Base-by-base conservation (phyloP, 2,888 invertebrate genomes). In the Acronicta leporina region DNA sequence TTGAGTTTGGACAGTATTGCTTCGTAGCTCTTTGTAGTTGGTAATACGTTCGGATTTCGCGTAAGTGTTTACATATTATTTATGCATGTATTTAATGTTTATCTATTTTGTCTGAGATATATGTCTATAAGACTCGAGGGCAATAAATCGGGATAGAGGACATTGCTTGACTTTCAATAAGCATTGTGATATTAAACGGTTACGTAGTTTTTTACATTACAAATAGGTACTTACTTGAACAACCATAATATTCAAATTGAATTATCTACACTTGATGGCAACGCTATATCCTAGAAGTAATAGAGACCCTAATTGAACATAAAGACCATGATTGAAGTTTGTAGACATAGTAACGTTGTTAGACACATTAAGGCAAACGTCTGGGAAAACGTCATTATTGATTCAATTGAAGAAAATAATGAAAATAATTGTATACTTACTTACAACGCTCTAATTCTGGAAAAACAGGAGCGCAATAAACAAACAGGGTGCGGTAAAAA, bases 1-100 rank as follows among this genome's bases (percentile, higher is more conserved):
- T 94, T 91, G 92, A 92, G 88, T 93, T 92, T 92, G 90, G 90
- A 87, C 90, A 87, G 85, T 81, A 80, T 78, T 83, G 84, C 82
- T 83, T 82, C 79, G 82, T 77, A 70, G 78, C 68, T 71, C 76
- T 83, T 85, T 86, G 68, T 85, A 82, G 81, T 71, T 73, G 67
- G 76, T 76, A 74, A 79, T 70, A 65, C 65, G 52, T 73, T 64
- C 67, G 49, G 60, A 53, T 55, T 43, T 60, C 51, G 68, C 63
- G 55, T 63, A 65, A 66, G 60, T 73, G 71, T 76, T 80, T 80
- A 77, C 73, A 62, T 75, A 69, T 73, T 81, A 77, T 74, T 67
- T 75, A 75, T 77, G 69, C 67, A 74, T 51, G 62, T 50, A 49
- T 77, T 53, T 51, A 57, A 73, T 57, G 44, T 73, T 69, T 77